Percentiles rank a stretch among this genome's conserved stretches.
Conservation (phyloP, 2,113 vertebrate species). For the mouse (Mus musculus) region DNA sequence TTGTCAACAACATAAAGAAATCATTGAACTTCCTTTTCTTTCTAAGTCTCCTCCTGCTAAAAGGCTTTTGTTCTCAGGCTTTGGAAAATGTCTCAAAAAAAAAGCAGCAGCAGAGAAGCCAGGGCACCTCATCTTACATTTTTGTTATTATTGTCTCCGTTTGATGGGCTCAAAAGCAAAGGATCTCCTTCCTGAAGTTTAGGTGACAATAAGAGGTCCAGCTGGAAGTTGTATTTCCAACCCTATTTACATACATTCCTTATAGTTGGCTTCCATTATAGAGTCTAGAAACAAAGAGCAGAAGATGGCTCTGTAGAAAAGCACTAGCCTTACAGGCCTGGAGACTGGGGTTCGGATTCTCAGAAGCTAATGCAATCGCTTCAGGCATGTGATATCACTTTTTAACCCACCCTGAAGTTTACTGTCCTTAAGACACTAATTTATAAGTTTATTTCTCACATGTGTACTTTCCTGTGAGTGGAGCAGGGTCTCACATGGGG, state of each 20-base stretch:
- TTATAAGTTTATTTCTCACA: background rate
- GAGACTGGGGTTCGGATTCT: background rate
- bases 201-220: background rate
- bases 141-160: background rate
- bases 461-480: background rate
- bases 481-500: background rate
- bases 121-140: accelerated
- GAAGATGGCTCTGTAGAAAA: background rate
- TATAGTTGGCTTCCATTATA: background rate
- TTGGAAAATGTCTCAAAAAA: background rate
- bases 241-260: no score
- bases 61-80: background rate
- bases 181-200: background rate
- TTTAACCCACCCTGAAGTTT: background rate
- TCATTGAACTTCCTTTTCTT: background rate
- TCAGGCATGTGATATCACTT: no score
- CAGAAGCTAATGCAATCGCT: background rate
- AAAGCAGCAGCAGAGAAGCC: background rate
- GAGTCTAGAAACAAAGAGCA: background rate
- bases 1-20: background rate
- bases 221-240: background rate
- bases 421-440: background rate
- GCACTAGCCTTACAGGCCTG: background rate
- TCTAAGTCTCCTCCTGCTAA: background rate
- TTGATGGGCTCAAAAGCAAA: background rate